phyloP scores from a whole-genome alignment of 2,113 vertebrate genomes.

The Notarius quadriscutis region DNA sequence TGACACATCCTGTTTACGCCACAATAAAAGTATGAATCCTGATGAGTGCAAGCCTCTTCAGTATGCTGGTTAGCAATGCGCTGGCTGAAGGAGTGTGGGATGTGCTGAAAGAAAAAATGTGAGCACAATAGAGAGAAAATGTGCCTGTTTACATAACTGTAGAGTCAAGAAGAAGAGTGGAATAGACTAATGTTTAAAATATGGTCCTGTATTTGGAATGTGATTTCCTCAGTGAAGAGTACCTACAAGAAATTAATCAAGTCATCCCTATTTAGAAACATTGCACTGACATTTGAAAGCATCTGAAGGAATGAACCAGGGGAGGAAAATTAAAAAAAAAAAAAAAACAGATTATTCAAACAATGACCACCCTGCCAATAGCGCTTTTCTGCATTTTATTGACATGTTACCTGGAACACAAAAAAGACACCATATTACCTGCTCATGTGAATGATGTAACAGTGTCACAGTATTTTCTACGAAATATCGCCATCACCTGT shows the following conservation, averaged over 20 bases:
- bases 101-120: slow-evolving; percentile 38
- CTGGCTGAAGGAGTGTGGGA: slow-evolving; percentile 37
- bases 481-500: slow-evolving; percentile 50
- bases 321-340: background rate
- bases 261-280: background rate
- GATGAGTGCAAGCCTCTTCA: slow-evolving; percentile 28
- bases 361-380: background rate
- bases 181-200: slow-evolving; percentile 29
- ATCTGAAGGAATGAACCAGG: background rate
- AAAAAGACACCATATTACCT: slow-evolving; percentile 5
- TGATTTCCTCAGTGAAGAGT: background rate
- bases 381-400: background rate
- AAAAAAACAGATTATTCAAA: background rate
- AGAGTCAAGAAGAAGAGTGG: slow-evolving; percentile 27
- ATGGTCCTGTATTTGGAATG: background rate
- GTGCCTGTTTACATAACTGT: slow-evolving; percentile 30
- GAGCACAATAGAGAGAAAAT: slow-evolving; percentile 46
- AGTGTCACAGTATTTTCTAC: slow-evolving; percentile 18
- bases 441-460: slow-evolving; percentile 12
- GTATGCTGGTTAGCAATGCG: slow-evolving; percentile 44
- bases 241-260: background rate
- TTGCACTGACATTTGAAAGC: background rate
- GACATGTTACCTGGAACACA: background rate
- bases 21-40: slow-evolving; percentile 54
- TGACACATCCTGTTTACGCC: slow-evolving; percentile 60